Percentiles rank a stretch among this genome's conserved stretches.
Conservation (phyloP, 2,888 invertebrate species). For the Alloscopus bannaensis region DNA sequence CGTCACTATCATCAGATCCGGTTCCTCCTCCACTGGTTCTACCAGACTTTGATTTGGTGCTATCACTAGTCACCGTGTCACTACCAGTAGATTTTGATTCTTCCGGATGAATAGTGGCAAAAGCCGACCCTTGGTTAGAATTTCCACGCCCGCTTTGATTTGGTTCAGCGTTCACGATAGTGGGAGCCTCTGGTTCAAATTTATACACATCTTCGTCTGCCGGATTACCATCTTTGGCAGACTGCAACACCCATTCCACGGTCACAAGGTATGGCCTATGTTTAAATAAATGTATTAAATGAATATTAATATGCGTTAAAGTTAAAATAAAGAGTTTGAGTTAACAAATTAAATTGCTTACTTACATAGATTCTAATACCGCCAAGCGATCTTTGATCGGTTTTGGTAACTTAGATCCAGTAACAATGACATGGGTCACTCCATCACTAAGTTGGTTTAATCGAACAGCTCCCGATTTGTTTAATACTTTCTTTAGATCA, state of each 20-base stretch:
- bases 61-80: not conserved
- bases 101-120: not conserved
- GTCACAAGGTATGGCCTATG: slow-evolving; percentile 81
- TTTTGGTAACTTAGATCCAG: slow-evolving; percentile 78
- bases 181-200: slow-evolving; percentile 45
- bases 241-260: slow-evolving; percentile 85
- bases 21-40: not conserved
- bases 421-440: slow-evolving; percentile 88
- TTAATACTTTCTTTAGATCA: slow-evolving; percentile 83
- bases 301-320: not conserved
- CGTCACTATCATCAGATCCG: slow-evolving; percentile 58
- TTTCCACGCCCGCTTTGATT: not conserved
- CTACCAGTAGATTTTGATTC: not conserved
- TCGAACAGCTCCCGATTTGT: slow-evolving; percentile 89
- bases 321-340: not conserved
- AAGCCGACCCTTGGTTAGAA: not conserved
- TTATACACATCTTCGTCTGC: slow-evolving; percentile 78
- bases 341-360: slow-evolving; percentile 2
- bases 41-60: not conserved
- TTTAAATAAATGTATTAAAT: slow-evolving; percentile 58
- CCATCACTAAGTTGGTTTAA: slow-evolving; percentile 85
- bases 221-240: slow-evolving; percentile 81
- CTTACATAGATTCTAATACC: slow-evolving; percentile 51
- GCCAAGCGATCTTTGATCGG: slow-evolving; percentile 77
- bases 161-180: not conserved